Percentiles rank a stretch among this genome's conserved stretches.
Evolutionary conservation across 2,888 invertebrate species (phyloP).

Genomic region (Orthosia gothica): DNA sequence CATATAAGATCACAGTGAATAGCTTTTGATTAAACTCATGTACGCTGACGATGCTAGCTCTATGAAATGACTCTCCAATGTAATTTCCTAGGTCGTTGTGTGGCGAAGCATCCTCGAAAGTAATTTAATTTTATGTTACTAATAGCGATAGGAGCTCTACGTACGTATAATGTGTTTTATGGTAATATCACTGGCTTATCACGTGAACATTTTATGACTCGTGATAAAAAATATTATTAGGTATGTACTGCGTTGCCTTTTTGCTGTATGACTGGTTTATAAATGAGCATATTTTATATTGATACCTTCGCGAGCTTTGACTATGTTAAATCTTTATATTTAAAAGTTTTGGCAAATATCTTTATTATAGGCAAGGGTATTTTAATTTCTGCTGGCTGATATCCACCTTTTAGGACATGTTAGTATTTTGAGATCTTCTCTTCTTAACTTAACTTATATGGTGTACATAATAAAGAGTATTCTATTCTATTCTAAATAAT

Average conservation of each 20-base stretch:
- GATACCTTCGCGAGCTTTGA: background rate
- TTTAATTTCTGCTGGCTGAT: background rate
- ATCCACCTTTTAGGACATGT: background rate
- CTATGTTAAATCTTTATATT: background rate
- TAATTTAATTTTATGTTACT: constrained; percentile 43
- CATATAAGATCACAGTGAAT: constrained; percentile 59
- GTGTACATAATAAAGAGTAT: no score
- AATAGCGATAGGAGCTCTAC: constrained; percentile 27
- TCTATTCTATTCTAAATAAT: no score
- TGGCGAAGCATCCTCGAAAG: constrained; percentile 19
- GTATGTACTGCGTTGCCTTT: constrained; percentile 41
- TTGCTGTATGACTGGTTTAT: constrained; percentile 21
- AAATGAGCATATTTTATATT: constrained; percentile 5
- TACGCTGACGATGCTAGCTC: constrained; percentile 30
- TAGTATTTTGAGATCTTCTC: background rate
- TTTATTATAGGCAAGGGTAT: background rate
- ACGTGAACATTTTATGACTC: constrained; percentile 53
- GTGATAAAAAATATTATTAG: constrained; percentile 49
- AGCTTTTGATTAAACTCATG: constrained; percentile 48
- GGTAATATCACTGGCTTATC: constrained; percentile 57
- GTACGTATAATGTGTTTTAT: constrained; percentile 48
- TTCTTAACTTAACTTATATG: no score
- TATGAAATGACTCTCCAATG: constrained; percentile 29
- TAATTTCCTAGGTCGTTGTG: constrained; percentile 38
- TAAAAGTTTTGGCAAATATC: background rate